Conservation (phyloP, 37 sponge, comb jelly and placozoan species). For the Oscarella lobularis region DNA sequence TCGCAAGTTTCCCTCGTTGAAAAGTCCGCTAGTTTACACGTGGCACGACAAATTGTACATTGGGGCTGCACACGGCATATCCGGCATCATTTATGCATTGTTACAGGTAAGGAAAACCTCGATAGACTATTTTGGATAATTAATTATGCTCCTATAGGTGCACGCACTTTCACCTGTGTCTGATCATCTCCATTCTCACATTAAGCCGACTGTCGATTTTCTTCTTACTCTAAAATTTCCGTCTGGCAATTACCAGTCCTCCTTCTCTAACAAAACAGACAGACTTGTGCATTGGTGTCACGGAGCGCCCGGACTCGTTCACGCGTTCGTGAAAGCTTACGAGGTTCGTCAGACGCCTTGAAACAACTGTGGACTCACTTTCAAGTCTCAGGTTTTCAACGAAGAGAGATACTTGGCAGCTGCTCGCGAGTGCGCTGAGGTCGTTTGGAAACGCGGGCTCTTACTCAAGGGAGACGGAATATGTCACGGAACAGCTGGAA, state of each 20-base stretch:
- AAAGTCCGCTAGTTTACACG: constrained; percentile 68
- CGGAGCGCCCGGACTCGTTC: constrained; percentile 86
- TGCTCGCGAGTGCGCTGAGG: constrained; percentile 47
- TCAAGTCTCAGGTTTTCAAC: constrained; percentile 32
- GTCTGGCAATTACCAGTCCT: constrained; percentile 70
- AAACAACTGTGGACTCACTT: background rate
- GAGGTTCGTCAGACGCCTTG: constrained; percentile 18
- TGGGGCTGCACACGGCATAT: constrained; percentile 93
- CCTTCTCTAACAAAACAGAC: constrained; percentile 50
- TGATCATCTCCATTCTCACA: constrained; percentile 11
- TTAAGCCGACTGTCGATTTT: constrained; percentile 30
- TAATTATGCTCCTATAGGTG: too few species aligned
- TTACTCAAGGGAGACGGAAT: constrained; percentile 80
- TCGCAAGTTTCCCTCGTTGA: constrained; percentile 7
- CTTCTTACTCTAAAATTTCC: constrained; percentile 32
- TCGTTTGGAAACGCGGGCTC: constrained; percentile 74
- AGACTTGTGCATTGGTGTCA: constrained; percentile 91
- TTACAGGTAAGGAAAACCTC: constrained; percentile 35
- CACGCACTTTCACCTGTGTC: background rate
- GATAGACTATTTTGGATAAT: background rate
- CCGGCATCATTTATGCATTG: constrained; percentile 65
- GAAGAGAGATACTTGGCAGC: constrained; percentile 44
- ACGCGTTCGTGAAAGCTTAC: constrained; percentile 51
- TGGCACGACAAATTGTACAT: constrained; percentile 87
- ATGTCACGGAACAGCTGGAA: constrained; percentile 91